phyloP scores from a whole-genome alignment of 2,888 invertebrate species.

The Nysson spinosus region DNA sequence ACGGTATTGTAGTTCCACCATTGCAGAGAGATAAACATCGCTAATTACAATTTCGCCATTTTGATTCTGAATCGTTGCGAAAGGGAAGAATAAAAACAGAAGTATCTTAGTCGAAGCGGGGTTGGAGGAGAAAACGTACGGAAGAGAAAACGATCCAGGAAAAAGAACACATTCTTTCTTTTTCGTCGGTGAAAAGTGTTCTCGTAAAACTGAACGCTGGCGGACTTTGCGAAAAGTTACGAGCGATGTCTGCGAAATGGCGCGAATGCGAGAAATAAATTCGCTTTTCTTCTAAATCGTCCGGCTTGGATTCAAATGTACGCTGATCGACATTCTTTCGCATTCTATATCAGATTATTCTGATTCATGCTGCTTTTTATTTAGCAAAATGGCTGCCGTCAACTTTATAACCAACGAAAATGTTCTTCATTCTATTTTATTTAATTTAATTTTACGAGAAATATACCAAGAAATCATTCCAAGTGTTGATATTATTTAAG shows the following conservation, averaged over 20 bases:
- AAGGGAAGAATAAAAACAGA: conserved; percentile 4
- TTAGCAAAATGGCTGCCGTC: too few relatives aligned
- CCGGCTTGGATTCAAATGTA: conserved; percentile 8
- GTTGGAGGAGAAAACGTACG: not conserved
- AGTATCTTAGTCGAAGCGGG: not conserved
- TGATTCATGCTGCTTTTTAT: conserved; percentile 4
- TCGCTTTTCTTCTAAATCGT: conserved; percentile 8
- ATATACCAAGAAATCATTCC: too few relatives aligned
- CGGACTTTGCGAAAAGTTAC: conserved; percentile 22
- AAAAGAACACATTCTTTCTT: conserved; percentile 5
- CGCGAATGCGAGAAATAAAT: conserved; percentile 35
- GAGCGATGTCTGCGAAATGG: conserved; percentile 28
- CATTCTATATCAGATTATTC: not conserved
- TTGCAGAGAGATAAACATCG: too few relatives aligned
- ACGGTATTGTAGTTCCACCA: too few relatives aligned
- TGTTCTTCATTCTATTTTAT: too few relatives aligned
- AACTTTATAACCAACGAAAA: too few relatives aligned
- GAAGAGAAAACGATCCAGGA: not conserved
- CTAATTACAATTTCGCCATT: too few relatives aligned
- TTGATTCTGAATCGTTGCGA: conserved; percentile 1
- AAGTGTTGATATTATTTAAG: too few relatives aligned
- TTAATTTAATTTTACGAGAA: too few relatives aligned
- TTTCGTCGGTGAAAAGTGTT: conserved; percentile 9
- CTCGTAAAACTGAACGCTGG: conserved; percentile 11
- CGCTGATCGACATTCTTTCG: conserved; percentile 3